A percentile compares a stretch with the other conserved stretches of the same genome.
These are phyloP conservation scores for Sylvilagus floridanus DNA, from an alignment of 2,797 vertebrate species.

Conservation along the genomic window DNA sequence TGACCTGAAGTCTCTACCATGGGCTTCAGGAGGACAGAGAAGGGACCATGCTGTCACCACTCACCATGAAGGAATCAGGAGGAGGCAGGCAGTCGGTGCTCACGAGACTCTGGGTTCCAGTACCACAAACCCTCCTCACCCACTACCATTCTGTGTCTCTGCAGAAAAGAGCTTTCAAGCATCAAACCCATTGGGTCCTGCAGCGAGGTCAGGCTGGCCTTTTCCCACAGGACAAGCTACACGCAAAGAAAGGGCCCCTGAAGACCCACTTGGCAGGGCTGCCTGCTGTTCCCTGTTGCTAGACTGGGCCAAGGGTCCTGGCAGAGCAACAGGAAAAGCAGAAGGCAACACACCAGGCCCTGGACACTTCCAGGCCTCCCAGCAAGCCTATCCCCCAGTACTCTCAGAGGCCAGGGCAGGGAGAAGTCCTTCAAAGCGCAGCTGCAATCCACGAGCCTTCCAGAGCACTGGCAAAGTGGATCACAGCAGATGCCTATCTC, in stretches of 20 bases:
- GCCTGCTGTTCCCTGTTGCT: not conserved
- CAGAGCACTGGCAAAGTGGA: not conserved
- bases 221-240: not conserved
- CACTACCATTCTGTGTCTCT: not conserved
- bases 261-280: not conserved
- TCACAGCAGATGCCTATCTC: not conserved
- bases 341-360: not conserved
- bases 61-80: not conserved
- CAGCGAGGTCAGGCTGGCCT: slow-evolving; percentile 11
- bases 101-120: not conserved
- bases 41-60: not conserved
- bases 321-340: not conserved
- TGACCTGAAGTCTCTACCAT: not conserved
- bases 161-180: slow-evolving; percentile 6
- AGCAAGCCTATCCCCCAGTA: not conserved
- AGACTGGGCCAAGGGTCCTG: slow-evolving; percentile 18
- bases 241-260: slow-evolving; percentile 28
- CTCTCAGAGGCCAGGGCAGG: not conserved
- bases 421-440: not conserved
- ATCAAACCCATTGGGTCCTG: slow-evolving; percentile 32
- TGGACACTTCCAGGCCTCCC: not conserved
- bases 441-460: not conserved
- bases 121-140: not conserved
- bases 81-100: not conserved
- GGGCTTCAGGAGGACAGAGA: not conserved